These are phyloP conservation scores for Poeciliopsis presidionis DNA, from an alignment of 2,797 vertebrate species.

Conservation along the genomic window DNA sequence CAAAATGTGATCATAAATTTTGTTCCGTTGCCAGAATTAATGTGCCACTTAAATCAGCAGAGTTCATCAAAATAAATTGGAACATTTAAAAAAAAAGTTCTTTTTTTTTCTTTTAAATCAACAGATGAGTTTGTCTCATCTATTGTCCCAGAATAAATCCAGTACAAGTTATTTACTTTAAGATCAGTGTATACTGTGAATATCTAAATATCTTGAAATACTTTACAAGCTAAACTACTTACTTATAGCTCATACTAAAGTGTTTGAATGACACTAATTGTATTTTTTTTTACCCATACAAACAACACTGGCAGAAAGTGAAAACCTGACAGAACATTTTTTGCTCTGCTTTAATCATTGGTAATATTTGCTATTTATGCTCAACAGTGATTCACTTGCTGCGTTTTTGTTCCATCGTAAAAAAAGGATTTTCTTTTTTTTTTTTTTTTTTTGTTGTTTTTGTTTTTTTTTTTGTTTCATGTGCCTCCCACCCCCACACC, in stretches of 20 bases:
- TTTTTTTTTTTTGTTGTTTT: constrained; percentile 65
- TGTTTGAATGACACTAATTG: background rate
- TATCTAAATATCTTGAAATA: background rate
- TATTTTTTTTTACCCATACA: background rate
- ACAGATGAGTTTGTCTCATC: background rate
- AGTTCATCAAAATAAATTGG: background rate
- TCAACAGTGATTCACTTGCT: constrained; percentile 53
- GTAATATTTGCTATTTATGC: constrained; percentile 21
- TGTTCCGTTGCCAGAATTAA: background rate
- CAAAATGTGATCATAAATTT: background rate
- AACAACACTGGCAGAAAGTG: background rate
- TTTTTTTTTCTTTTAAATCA: no score
- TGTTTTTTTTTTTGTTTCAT: constrained; percentile 65
- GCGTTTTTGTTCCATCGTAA: constrained; percentile 70
- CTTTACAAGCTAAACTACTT: background rate
- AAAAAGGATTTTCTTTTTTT: constrained; percentile 53
- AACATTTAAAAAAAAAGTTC: background rate
- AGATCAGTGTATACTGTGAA: background rate
- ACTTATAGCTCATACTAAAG: background rate
- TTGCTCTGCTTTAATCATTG: constrained; percentile 29
- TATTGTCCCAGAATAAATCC: background rate
- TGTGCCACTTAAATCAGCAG: background rate
- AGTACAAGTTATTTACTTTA: background rate
- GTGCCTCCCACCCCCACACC: constrained; percentile 45
- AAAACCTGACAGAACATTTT: background rate